Percentiles rank a stretch among this genome's conserved stretches.
Evolutionary conservation across 2,113 vertebrate genomes (phyloP).

Genomic region (Porphyrio hochstetteri): DNA sequence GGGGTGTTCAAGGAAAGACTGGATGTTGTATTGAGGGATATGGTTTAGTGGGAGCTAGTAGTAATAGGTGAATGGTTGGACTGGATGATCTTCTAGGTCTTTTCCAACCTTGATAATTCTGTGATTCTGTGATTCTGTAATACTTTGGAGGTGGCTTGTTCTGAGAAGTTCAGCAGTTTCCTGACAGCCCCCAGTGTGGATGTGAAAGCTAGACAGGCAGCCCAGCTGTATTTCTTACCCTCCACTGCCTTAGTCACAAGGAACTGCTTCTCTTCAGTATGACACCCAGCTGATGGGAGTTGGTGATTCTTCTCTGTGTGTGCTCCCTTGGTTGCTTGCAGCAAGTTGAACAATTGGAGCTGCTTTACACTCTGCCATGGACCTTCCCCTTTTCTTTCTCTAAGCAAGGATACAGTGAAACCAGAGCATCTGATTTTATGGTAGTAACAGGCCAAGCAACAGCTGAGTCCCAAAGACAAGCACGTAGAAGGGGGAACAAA

Average conservation of each 20-base stretch:
- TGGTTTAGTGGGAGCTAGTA: too few species aligned
- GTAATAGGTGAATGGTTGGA: too few species aligned
- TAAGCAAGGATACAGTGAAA: slow-evolving; percentile 10
- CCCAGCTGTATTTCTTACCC: neutral
- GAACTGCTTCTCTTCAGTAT: neutral
- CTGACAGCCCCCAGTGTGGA: neutral
- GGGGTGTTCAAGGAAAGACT: too few species aligned
- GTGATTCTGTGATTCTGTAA: too few species aligned
- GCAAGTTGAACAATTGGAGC: neutral
- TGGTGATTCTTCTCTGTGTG: neutral
- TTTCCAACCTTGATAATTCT: too few species aligned
- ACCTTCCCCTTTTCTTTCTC: neutral
- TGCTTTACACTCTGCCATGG: neutral
- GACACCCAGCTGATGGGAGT: fast-evolving
- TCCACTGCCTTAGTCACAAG: neutral
- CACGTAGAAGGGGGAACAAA: slow-evolving; percentile 38
- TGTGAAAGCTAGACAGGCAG: neutral
- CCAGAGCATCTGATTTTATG: neutral
- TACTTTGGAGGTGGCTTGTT: neutral
- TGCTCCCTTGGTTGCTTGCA: neutral
- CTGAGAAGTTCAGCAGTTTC: neutral
- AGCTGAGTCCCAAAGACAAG: slow-evolving; percentile 45
- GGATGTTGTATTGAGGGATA: too few species aligned
- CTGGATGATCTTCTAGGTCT: too few species aligned
- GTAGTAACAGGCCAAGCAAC: slow-evolving; percentile 24